A percentile compares a stretch with the other conserved stretches of the same genome.
Evolutionary conservation across 1,140 invertebrate genomes (phyloP).

Genomic region (Drosophila simulans): DNA sequence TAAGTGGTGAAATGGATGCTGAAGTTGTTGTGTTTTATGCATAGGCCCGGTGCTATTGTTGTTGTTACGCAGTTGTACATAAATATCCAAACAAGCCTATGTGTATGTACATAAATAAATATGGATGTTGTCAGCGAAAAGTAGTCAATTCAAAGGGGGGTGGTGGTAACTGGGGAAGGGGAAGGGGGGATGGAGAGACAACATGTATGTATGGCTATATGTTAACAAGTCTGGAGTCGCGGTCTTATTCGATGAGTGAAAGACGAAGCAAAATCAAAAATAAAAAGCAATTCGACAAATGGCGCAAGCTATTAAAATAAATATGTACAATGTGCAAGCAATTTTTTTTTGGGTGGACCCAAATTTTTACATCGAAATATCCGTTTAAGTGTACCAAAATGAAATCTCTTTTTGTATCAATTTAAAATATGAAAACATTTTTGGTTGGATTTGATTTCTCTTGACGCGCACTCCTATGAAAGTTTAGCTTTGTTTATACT

Average conservation of each 20-base stretch:
- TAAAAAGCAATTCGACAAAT: constrained; percentile 63
- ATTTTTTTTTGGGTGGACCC: constrained; percentile 27
- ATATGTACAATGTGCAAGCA: constrained; percentile 38
- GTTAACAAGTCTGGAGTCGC: constrained; percentile 41
- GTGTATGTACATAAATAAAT: constrained; percentile 46
- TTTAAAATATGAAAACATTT: neutral
- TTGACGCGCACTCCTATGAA: neutral
- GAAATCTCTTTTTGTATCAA: neutral
- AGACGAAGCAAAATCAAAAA: constrained; percentile 46
- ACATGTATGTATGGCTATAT: constrained; percentile 14
- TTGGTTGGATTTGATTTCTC: no score
- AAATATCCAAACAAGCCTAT: constrained; percentile 26
- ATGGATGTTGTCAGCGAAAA: constrained; percentile 39
- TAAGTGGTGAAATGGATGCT: constrained; percentile 41
- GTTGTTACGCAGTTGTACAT: constrained; percentile 49
- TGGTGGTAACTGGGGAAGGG: neutral
- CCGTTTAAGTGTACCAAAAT: neutral
- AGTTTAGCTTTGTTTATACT: neutral
- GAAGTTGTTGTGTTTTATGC: constrained; percentile 42
- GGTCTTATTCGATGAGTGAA: constrained; percentile 23
- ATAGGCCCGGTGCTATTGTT: constrained; percentile 23
- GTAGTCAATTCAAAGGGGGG: neutral
- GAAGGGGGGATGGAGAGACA: neutral
- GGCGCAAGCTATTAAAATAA: constrained; percentile 64
- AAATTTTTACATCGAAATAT: neutral